A percentile compares a stretch with the other conserved stretches of the same genome.
Conservation (phyloP, 1,140 invertebrate species). For the Aporrectodea caliginosa region DNA sequence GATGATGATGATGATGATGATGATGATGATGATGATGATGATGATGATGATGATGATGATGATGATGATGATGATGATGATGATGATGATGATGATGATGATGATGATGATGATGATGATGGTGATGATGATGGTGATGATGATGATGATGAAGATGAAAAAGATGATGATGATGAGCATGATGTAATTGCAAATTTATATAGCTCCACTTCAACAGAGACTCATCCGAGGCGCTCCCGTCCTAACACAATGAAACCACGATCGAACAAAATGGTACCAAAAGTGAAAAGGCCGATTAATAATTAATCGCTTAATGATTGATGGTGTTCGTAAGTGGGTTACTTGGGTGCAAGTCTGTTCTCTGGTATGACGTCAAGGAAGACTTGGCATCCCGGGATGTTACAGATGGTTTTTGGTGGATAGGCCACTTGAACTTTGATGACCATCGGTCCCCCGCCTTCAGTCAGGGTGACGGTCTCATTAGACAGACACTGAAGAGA, state of each 20-base stretch:
- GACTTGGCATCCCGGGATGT: neutral
- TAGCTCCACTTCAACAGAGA: too few relatives aligned
- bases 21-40: constrained; percentile 2
- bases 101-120: neutral
- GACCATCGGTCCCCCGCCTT: neutral
- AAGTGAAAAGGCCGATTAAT: too few relatives aligned
- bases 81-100: constrained; percentile 1
- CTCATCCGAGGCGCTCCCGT: too few relatives aligned
- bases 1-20: constrained; percentile 1
- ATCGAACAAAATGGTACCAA: too few relatives aligned
- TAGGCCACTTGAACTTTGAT: neutral
- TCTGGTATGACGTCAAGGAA: neutral
- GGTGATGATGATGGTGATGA: neutral
- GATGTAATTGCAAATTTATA: too few relatives aligned
- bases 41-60: constrained; percentile 1
- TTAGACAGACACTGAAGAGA: neutral
- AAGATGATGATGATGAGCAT: too few relatives aligned
- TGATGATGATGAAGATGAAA: neutral
- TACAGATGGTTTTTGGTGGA: neutral
- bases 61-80: constrained; percentile 2
- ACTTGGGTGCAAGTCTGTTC: neutral
- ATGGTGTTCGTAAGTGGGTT: too few relatives aligned
- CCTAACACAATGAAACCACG: too few relatives aligned
- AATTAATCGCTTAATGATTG: too few relatives aligned
- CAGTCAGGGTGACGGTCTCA: neutral